A percentile compares a stretch with the other conserved stretches of the same genome.
phyloP scores from a whole-genome alignment of 2,888 invertebrate species.

The Xestia rhomboidea region DNA sequence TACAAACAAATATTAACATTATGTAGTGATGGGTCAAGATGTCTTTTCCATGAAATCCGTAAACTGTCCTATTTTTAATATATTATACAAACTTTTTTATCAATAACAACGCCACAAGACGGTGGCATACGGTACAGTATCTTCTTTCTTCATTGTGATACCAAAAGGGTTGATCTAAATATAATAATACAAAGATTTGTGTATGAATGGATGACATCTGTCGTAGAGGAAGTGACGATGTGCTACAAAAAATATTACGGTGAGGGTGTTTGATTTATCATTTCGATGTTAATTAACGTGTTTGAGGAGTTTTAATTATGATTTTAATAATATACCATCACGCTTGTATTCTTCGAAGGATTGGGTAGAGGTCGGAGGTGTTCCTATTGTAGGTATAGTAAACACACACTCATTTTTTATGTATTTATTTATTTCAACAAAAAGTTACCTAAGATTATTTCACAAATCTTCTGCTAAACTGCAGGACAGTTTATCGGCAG shows the following conservation, averaged over 20 bases:
- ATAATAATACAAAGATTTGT: constrained; percentile 84
- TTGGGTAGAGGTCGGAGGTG: not conserved
- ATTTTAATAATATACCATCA: not conserved
- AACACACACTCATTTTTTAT: too few relatives aligned
- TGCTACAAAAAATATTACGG: constrained; percentile 70
- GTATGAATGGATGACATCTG: constrained; percentile 84
- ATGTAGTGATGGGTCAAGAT: too few relatives aligned
- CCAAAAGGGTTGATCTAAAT: constrained; percentile 83
- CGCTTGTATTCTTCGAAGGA: not conserved
- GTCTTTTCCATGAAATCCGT: too few relatives aligned
- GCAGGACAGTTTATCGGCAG: too few relatives aligned
- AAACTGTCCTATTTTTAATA: not conserved
- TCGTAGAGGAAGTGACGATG: constrained; percentile 83
- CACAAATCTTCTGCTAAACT: too few relatives aligned
- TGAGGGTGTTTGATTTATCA: constrained; percentile 76
- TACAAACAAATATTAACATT: too few relatives aligned
- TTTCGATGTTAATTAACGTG: constrained; percentile 56
- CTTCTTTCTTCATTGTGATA: constrained; percentile 58
- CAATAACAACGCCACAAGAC: constrained; percentile 50
- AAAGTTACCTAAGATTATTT: too few relatives aligned
- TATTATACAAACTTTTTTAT: constrained; percentile 17
- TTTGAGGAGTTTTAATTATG: constrained; percentile 13
- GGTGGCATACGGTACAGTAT: constrained; percentile 58
- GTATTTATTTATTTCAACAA: too few relatives aligned
- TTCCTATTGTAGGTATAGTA: not conserved